A percentile compares a stretch with the other conserved stretches of the same genome.
Conservation (phyloP, 2,113 vertebrate genomes). For the Bubalus kerabau region DNA sequence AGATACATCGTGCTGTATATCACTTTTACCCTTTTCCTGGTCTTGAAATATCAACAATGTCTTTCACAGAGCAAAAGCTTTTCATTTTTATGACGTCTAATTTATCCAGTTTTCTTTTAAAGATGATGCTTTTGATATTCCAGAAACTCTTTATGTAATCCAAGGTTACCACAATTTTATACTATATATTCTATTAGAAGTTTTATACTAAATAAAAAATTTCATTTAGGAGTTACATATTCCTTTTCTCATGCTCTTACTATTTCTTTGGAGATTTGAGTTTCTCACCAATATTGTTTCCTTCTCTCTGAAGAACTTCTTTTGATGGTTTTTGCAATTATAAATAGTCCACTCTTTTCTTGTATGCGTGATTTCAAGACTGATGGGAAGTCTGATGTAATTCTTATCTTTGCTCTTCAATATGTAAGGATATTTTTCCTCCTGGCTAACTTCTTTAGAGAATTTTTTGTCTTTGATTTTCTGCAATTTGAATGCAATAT, state of each 20-base stretch:
- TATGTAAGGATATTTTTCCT: not conserved
- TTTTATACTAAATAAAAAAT: not conserved
- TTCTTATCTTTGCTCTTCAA: not conserved
- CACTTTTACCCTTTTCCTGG: not conserved
- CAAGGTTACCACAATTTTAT: not conserved
- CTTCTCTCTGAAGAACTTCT: not conserved
- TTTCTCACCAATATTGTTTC: not conserved
- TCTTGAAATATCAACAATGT: not conserved
- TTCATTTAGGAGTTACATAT: not conserved
- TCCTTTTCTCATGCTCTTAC: not conserved
- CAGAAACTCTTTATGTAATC: not conserved
- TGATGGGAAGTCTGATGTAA: not conserved
- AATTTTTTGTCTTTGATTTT: not conserved
- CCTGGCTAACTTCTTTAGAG: not conserved
- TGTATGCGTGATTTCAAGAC: not conserved
- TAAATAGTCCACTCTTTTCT: not conserved
- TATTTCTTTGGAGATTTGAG: not conserved
- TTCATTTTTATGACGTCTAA: not conserved
- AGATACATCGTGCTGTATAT: not conserved
- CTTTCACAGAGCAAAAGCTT: not conserved
- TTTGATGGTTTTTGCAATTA: not conserved
- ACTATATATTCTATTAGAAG: not conserved
- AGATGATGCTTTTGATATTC: not conserved
- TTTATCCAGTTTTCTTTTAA: not conserved
- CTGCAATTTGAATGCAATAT: not conserved